Evolutionary conservation across 2,797 vertebrate genomes (phyloP).

Genomic region (Pseudochaenichthys georgianus): DNA sequence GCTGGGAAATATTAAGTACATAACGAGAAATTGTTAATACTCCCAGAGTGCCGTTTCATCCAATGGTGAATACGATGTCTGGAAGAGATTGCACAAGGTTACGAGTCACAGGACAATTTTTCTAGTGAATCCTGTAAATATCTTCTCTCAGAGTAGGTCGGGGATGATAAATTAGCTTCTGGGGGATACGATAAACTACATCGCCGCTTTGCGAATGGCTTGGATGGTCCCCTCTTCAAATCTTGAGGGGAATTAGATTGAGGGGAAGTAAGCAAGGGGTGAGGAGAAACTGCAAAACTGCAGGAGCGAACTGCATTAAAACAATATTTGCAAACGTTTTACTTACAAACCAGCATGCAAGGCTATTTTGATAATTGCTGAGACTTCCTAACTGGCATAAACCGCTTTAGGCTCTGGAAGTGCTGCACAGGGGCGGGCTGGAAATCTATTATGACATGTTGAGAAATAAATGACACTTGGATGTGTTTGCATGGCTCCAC

Average conservation of each 20-base stretch:
- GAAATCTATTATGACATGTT: slow-evolving; percentile 69
- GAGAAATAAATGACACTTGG: slow-evolving; percentile 75
- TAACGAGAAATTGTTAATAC: slow-evolving; percentile 41
- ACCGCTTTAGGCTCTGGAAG: slow-evolving; percentile 61
- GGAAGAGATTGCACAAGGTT: slow-evolving; percentile 46
- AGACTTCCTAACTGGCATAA: slow-evolving; percentile 71
- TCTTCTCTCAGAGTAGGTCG: slow-evolving; percentile 57
- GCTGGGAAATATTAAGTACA: slow-evolving; percentile 26
- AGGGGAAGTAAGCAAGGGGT: slow-evolving; percentile 57
- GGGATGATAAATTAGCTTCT: slow-evolving; percentile 76
- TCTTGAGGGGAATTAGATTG: slow-evolving; percentile 66
- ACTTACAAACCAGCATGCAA: slow-evolving; percentile 72
- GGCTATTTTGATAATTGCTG: slow-evolving; percentile 78
- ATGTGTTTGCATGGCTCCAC: slow-evolving; percentile 67
- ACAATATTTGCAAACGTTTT: slow-evolving; percentile 77
- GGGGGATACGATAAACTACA: slow-evolving; percentile 72
- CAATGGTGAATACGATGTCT: slow-evolving; percentile 45
- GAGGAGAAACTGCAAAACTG: slow-evolving; percentile 52
- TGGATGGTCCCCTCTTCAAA: slow-evolving; percentile 36
- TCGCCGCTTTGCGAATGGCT: slow-evolving; percentile 52
- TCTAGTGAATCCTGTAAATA: slow-evolving; percentile 62
- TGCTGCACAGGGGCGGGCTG: slow-evolving; percentile 51
- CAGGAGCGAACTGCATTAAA: slow-evolving; percentile 73
- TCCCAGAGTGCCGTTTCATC: slow-evolving; percentile 45
- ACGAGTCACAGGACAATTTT: slow-evolving; percentile 55